A percentile compares a stretch with the other conserved stretches of the same genome.
phyloP scores from a whole-genome alignment of 2,113 vertebrate genomes.

The Gasterosteus nipponicus region DNA sequence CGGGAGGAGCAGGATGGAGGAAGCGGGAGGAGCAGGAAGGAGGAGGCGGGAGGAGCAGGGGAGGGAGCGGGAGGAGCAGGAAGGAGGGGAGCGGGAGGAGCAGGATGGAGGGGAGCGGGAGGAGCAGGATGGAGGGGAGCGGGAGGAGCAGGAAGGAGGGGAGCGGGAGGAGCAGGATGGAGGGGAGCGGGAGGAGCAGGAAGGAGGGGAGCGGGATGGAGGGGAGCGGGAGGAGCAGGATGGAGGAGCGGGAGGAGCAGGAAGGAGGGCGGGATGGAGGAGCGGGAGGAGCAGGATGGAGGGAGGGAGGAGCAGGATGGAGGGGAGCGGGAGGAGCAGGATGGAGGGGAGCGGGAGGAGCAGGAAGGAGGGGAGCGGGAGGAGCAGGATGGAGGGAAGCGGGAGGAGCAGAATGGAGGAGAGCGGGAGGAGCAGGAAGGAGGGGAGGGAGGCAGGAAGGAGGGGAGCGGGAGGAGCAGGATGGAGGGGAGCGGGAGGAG shows the following conservation, averaged over 20 bases:
- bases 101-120: too few relatives aligned
- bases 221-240: too few relatives aligned
- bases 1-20: background rate
- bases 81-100: constrained; percentile 2
- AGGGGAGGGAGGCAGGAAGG: background rate
- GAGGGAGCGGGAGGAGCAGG: too few relatives aligned
- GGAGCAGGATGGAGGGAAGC: background rate
- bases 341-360: constrained; percentile 2
- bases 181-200: too few relatives aligned
- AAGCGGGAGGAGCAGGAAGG: constrained; percentile 11
- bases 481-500: constrained; percentile 2
- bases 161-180: constrained; percentile 1
- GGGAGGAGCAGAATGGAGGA: background rate
- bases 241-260: background rate
- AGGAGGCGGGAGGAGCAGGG: background rate
- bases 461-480: too few relatives aligned
- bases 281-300: constrained; percentile 10
- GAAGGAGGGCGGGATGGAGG: too few relatives aligned
- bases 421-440: constrained; percentile 9
- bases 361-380: too few relatives aligned
- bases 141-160: constrained; percentile 10
- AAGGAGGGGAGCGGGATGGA: background rate
- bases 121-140: background rate
- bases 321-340: too few relatives aligned
- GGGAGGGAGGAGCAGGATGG: background rate